Evolutionary conservation across 2,797 vertebrate species (phyloP).

Genomic region (Pteronotus mesoamericanus): DNA sequence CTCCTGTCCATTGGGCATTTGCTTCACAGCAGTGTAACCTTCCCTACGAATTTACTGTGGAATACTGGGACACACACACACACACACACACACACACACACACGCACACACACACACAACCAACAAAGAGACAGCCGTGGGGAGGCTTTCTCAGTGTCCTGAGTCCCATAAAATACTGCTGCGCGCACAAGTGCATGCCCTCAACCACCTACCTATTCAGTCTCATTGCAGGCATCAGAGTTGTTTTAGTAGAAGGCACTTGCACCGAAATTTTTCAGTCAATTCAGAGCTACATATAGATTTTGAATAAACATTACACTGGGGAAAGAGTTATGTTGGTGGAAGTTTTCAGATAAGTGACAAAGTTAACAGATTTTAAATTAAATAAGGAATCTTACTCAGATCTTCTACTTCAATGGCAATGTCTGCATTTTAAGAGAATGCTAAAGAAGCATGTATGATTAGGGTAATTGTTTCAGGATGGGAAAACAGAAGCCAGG

Average conservation of each 20-base stretch:
- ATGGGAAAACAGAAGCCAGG: neutral
- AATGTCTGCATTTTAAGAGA: neutral
- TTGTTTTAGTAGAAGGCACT: neutral
- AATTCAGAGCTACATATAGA: neutral
- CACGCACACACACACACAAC: too few relatives aligned
- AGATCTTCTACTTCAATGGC: neutral
- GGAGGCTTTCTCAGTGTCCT: neutral
- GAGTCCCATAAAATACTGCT: neutral
- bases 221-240: neutral
- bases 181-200: neutral
- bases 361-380: neutral
- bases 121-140: neutral
- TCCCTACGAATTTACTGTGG: neutral
- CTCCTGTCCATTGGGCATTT: neutral
- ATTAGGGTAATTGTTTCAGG: neutral
- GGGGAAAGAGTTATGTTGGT: neutral
- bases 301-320: neutral
- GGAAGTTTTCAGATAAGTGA: neutral
- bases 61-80: too few relatives aligned
- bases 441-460: neutral
- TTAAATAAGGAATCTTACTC: neutral
- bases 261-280: neutral
- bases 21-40: neutral
- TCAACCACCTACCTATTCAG: neutral
- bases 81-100: too few relatives aligned